Evolutionary conservation across 1,140 invertebrate genomes (phyloP).

Genomic region (Teleopsis dalmanni): DNA sequence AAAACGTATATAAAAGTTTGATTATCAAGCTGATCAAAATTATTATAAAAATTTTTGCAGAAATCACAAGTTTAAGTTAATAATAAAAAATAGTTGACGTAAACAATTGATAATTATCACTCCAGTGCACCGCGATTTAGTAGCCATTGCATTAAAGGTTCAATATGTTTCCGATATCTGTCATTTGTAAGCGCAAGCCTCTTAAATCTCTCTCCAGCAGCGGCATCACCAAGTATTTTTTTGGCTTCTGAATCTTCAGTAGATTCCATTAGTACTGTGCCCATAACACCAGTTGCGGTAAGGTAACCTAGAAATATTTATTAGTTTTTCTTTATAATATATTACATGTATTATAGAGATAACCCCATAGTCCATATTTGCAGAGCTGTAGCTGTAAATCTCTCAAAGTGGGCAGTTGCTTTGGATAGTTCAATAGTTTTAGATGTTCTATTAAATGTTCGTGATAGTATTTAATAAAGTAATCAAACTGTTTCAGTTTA

Average conservation of each 20-base stretch:
- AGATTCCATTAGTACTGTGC: slow-evolving; percentile 17
- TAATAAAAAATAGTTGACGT: too few species aligned
- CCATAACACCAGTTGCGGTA: slow-evolving; percentile 6
- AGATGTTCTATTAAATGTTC: slow-evolving; percentile 21
- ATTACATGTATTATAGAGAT: not conserved
- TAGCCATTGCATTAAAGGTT: slow-evolving; percentile 6
- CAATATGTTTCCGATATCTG: slow-evolving; percentile 5
- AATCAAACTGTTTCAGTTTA: slow-evolving; percentile 25
- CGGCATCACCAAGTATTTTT: slow-evolving; percentile 19
- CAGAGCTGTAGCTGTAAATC: slow-evolving; percentile 26
- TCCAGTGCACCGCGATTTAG: slow-evolving; percentile 8
- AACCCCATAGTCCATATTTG: slow-evolving; percentile 25
- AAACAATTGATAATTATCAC: too few species aligned
- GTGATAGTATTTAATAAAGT: slow-evolving; percentile 27
- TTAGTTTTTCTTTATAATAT: not conserved
- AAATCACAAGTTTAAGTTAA: too few species aligned
- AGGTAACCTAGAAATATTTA: slow-evolving; percentile 1
- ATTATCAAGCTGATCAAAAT: too few species aligned
- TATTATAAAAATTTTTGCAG: too few species aligned
- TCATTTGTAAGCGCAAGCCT: not conserved
- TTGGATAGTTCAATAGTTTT: slow-evolving; percentile 22
- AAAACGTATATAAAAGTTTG: too few species aligned
- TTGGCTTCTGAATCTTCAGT: slow-evolving; percentile 15
- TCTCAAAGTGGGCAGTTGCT: slow-evolving; percentile 32
- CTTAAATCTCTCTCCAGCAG: slow-evolving; percentile 17